A percentile compares a stretch with the other conserved stretches of the same genome.
Conservation (phyloP, 2,888 invertebrate genomes). For the Epirrhoe alternata region DNA sequence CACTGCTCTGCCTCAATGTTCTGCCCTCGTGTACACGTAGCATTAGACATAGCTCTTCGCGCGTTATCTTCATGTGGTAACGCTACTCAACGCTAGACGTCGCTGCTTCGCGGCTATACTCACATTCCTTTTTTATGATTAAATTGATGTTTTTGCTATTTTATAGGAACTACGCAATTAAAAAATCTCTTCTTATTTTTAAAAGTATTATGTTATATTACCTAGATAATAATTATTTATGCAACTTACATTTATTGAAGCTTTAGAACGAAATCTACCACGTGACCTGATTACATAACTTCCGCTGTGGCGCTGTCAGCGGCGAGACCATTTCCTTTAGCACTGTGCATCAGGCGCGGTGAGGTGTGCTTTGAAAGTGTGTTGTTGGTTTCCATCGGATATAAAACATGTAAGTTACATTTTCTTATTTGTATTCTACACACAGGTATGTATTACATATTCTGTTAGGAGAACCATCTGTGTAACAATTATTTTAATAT, state of each 20-base stretch:
- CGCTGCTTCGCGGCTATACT: not conserved
- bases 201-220: not conserved
- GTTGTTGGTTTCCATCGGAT: constrained; percentile 71
- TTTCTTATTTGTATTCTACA: not conserved
- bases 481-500: not conserved
- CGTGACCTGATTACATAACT: constrained; percentile 72
- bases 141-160: not conserved
- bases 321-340: constrained; percentile 71
- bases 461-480: not conserved
- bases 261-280: constrained; percentile 44
- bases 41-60: no score
- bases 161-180: no score
- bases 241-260: not conserved
- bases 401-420: constrained; percentile 77
- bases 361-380: constrained; percentile 74
- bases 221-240: not conserved
- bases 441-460: not conserved
- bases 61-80: not conserved
- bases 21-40: no score
- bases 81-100: not conserved
- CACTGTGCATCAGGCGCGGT: constrained; percentile 80
- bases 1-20: no score
- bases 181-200: not conserved
- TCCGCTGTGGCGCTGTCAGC: constrained; percentile 71
- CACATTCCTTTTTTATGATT: not conserved